Evolutionary conservation across 2,888 invertebrate genomes (phyloP).

Genomic region (Perizoma flavofasciatum): DNA sequence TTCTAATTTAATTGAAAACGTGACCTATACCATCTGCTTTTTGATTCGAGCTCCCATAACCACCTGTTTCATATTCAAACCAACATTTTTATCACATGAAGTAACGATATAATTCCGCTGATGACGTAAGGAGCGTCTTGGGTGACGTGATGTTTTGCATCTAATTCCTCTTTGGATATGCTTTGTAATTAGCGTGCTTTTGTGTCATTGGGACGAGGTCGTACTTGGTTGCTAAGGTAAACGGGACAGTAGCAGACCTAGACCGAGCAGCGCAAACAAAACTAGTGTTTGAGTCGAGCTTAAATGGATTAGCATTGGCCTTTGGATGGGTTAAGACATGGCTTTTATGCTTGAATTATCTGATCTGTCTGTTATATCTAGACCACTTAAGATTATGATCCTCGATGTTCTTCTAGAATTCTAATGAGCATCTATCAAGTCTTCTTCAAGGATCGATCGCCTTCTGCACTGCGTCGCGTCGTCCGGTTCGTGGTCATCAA

Average conservation of each 20-base stretch:
- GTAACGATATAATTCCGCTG: slow-evolving; percentile 33
- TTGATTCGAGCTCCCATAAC: slow-evolving; percentile 4
- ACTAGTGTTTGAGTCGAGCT: slow-evolving; percentile 11
- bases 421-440: no score
- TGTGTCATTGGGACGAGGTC: slow-evolving; percentile 38
- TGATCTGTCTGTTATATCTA: background rate
- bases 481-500: no score
- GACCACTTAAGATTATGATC: no score
- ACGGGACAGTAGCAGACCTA: slow-evolving; percentile 13
- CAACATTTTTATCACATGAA: slow-evolving; percentile 34
- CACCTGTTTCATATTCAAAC: slow-evolving; percentile 20
- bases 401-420: no score
- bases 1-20: slow-evolving; percentile 14
- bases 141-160: slow-evolving; percentile 28
- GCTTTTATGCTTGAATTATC: slow-evolving; percentile 2
- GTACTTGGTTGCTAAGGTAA: slow-evolving; percentile 18
- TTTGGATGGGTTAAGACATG: slow-evolving; percentile 19
- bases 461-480: no score
- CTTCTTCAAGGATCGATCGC: no score
- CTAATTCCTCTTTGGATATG: slow-evolving; percentile 11
- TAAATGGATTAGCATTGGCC: slow-evolving; percentile 20
- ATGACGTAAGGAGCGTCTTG: slow-evolving; percentile 34
- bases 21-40: background rate
- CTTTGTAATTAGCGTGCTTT: slow-evolving; percentile 28
- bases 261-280: slow-evolving; percentile 6